Evolutionary conservation across 2,113 vertebrate species (phyloP).

Genomic region (Sylvilagus bachmani): DNA sequence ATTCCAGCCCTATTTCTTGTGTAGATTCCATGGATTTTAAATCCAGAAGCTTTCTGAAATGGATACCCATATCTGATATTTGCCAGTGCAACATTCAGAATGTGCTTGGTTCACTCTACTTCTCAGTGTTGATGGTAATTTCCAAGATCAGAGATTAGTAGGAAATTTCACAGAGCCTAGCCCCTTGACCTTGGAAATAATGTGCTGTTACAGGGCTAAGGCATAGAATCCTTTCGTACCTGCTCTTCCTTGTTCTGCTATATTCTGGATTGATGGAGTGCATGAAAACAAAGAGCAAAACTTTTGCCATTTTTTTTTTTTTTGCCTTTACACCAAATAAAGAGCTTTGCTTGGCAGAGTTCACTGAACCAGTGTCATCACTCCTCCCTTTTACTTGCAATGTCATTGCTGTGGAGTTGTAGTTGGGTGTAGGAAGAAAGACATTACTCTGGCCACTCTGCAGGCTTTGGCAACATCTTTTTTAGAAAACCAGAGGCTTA

Average conservation of each 20-base stretch:
- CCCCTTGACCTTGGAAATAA: background rate
- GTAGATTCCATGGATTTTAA: background rate
- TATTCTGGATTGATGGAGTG: background rate
- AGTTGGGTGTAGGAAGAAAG: background rate
- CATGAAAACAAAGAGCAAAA: background rate
- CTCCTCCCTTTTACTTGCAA: background rate
- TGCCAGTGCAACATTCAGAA: background rate
- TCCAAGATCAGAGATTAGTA: background rate
- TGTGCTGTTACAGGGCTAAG: background rate
- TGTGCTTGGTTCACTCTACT: background rate
- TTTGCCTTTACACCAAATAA: background rate
- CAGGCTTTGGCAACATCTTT: background rate
- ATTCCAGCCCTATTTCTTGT: background rate
- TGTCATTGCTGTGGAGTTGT: background rate
- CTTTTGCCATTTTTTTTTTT: background rate
- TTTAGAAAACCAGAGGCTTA: background rate
- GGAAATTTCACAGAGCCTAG: background rate
- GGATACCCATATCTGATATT: background rate
- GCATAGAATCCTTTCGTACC: background rate
- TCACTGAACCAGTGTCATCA: background rate
- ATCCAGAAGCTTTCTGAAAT: background rate
- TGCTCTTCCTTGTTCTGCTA: background rate
- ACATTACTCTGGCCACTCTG: background rate
- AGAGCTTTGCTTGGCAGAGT: background rate
- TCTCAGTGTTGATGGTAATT: background rate